Percentiles rank a stretch among this genome's conserved stretches.
These are phyloP conservation scores for Cavia aperea DNA, from an alignment of 2,113 vertebrate species.

Conservation along the genomic window DNA sequence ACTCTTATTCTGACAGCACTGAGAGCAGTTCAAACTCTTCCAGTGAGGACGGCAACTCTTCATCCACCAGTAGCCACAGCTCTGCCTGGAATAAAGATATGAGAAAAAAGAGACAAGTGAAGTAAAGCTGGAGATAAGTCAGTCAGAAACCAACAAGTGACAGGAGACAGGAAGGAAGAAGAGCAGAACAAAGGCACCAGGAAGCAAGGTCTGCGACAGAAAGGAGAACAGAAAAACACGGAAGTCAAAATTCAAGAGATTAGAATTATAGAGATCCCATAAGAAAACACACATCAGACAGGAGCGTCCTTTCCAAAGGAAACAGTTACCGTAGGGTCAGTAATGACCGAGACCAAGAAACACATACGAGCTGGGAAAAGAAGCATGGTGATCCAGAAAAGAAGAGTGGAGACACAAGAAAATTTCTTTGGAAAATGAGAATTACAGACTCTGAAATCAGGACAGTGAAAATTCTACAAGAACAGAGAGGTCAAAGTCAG, in stretches of 20 bases:
- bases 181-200: constrained; percentile 65
- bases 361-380: constrained; percentile 67
- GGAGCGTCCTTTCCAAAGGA: constrained; percentile 60
- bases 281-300: constrained; percentile 54
- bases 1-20: constrained; percentile 76
- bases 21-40: constrained; percentile 73
- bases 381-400: constrained; percentile 67
- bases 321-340: constrained; percentile 57
- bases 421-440: constrained; percentile 72
- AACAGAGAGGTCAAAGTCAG: constrained; percentile 75
- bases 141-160: constrained; percentile 64
- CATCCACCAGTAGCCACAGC: no score
- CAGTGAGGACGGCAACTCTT: no score
- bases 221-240: constrained; percentile 68
- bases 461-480: constrained; percentile 72
- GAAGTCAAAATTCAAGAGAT: constrained; percentile 64
- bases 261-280: constrained; percentile 64
- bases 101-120: constrained; percentile 73
- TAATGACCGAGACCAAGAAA: constrained; percentile 71
- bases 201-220: constrained; percentile 70
- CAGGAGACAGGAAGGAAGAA: constrained; percentile 71
- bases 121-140: constrained; percentile 57
- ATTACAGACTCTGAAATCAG: constrained; percentile 68
- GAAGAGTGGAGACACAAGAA: constrained; percentile 68
- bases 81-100: constrained; percentile 67